These are phyloP conservation scores for Agrypnia vestita DNA, from an alignment of 1,140 invertebrate species.

Conservation along the genomic window DNA sequence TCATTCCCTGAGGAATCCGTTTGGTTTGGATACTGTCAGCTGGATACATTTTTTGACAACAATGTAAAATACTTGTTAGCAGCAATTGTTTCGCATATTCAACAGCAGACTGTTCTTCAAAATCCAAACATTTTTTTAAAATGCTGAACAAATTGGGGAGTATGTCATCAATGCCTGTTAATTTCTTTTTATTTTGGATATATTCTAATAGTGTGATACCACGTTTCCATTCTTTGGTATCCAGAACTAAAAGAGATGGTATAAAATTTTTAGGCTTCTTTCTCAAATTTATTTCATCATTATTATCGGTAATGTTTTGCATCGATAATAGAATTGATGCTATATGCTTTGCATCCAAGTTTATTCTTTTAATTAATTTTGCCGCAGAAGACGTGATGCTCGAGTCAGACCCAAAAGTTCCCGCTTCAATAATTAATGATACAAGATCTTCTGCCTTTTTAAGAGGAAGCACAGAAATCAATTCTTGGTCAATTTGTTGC, in stretches of 20 bases:
- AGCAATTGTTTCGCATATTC: conserved; percentile 93
- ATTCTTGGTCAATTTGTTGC: conserved; percentile 75
- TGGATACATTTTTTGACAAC: conserved; percentile 76
- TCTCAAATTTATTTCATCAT: conserved; percentile 61
- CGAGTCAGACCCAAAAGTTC: conserved; percentile 73
- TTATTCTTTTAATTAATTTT: conserved; percentile 81
- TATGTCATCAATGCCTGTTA: conserved; percentile 78
- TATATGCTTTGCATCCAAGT: conserved; percentile 74
- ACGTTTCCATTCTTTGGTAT: conserved; percentile 82
- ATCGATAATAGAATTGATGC: conserved; percentile 74
- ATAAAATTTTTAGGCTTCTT: conserved; percentile 68
- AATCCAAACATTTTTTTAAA: conserved; percentile 84
- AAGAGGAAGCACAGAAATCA: conserved; percentile 70
- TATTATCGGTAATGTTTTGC: conserved; percentile 58
- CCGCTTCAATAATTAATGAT: conserved; percentile 68
- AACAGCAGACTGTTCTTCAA: conserved; percentile 87
- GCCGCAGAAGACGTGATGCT: conserved; percentile 75
- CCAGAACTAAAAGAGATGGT: conserved; percentile 74
- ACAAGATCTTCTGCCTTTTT: conserved; percentile 70
- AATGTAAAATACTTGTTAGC: conserved; percentile 84
- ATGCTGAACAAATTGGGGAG: conserved; percentile 86
- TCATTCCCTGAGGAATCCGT: conserved; percentile 74
- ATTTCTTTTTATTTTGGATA: conserved; percentile 87
- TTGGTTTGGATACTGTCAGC: conserved; percentile 69
- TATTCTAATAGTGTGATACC: conserved; percentile 87